Base-by-base conservation (phyloP, 2,113 vertebrate species). In the Bungarus multicinctus region DNA sequence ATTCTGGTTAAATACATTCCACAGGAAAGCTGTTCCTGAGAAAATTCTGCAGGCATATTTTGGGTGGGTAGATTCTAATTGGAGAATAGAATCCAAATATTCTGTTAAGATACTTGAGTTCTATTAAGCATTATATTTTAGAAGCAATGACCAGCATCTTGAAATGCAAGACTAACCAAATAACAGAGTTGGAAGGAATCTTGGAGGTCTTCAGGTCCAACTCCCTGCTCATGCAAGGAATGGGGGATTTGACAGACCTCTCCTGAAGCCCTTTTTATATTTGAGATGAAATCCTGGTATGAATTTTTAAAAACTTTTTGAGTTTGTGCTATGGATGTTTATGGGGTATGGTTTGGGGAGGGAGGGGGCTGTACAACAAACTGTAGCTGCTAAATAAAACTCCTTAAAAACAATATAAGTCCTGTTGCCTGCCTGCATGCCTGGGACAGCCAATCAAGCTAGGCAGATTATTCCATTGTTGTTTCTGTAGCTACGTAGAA, bases 401-500 rank as follows among this genome's bases (percentile, higher is more conserved):
- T 58, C n/a, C 85, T 55, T 69, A 53, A 93, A 88, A 92, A 45
- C 8, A 87, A 45, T 91, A 22, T 43, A 39, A 81, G 7, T 22
- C 34, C 74, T 93, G 60, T 55, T 96, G 81, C 85, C 88, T 92
- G 81, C 43, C 2, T 60, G 90, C 93, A 64, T 94, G 58, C 25
- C 85, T 88, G 43, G 87, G 50, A 92, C 87, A 87, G 90, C 91
- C 94, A 94, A 92, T 93, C 96, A 94, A 95, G 95, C 91, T 94
- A 92, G 93, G 94, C 94, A 95, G 96, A 91, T 88, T 92, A 69
- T 95, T 96, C 86, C 81, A 92, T 90, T 96, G 92, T 34, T 74
- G 16, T 97, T 96, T 53, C 97, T 96, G 94, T 94, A 95, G 94
- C 94, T 94, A 90, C 87, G 93, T 90, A 94, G 97, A 96, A 97